Evolutionary conservation across 2,113 vertebrate species (phyloP).

Genomic region (Perca flavescens): DNA sequence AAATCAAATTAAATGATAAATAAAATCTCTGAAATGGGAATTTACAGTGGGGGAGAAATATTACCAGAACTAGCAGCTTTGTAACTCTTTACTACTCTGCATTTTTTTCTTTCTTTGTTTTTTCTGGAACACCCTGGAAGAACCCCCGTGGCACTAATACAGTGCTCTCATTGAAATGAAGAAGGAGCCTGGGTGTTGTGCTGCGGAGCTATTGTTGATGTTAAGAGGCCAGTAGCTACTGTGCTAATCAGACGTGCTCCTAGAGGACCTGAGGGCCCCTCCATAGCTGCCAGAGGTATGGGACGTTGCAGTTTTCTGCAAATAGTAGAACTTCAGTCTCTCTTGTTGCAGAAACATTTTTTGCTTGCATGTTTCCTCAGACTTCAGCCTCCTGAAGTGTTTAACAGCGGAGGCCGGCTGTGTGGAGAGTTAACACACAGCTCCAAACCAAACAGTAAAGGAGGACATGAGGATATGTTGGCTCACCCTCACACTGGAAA

Average conservation of each 20-base stretch:
- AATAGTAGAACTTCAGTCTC: neutral
- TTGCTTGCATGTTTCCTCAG: neutral
- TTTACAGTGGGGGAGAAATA: neutral
- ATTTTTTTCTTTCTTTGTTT: conserved; percentile 11
- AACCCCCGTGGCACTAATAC: conserved; percentile 38
- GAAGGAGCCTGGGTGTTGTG: conserved; percentile 1
- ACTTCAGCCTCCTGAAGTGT: neutral
- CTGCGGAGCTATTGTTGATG: conserved; percentile 35
- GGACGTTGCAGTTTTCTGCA: neutral
- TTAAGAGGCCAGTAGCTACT: conserved; percentile 7
- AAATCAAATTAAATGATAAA: too few species aligned
- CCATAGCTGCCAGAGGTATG: neutral
- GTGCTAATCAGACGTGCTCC: conserved; percentile 36
- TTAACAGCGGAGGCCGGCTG: too few species aligned
- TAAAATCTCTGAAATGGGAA: neutral
- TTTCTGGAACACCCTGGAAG: neutral
- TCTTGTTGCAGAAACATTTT: neutral
- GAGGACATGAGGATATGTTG: too few species aligned
- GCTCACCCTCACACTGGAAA: too few species aligned
- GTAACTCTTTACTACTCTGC: conserved; percentile 23
- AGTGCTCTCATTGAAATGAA: conserved; percentile 25
- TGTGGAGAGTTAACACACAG: conserved; percentile 30
- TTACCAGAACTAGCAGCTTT: conserved; percentile 15
- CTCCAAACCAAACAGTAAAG: too few species aligned
- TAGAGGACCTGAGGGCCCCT: neutral